These are phyloP conservation scores for Anarhynchus alexandrinus DNA, from an alignment of 2,113 vertebrate species.

Conservation along the genomic window DNA sequence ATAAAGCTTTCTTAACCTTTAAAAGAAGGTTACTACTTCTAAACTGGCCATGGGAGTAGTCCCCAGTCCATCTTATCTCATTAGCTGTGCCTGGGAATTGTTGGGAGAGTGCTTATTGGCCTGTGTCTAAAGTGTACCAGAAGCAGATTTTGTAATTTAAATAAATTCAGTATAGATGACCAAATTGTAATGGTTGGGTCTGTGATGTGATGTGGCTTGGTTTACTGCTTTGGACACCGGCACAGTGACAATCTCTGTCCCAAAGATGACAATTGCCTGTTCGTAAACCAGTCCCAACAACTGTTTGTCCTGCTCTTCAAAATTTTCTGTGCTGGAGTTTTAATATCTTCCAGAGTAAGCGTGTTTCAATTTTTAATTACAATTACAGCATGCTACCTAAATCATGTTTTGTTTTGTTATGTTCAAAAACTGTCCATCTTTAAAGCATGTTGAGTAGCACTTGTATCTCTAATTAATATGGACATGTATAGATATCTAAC, in stretches of 20 bases:
- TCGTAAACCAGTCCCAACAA: not conserved
- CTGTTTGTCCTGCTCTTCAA: not conserved
- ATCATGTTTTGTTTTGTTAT: not conserved
- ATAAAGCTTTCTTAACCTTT: not conserved
- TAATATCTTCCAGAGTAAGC: not conserved
- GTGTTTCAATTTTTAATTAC: not conserved
- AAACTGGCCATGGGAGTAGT: not conserved
- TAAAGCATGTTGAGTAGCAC: not conserved
- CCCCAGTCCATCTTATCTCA: not conserved
- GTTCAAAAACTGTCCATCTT: not conserved
- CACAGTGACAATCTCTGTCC: not conserved
- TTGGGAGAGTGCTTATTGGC: not conserved
- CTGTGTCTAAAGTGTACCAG: not conserved
- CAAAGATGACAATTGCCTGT: not conserved
- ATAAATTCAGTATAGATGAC: not conserved
- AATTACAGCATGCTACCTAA: not conserved
- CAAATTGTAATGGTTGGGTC: not conserved
- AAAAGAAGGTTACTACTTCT: not conserved
- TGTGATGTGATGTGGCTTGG: not conserved
- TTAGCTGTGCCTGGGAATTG: not conserved
- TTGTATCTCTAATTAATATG: not conserved
- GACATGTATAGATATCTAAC: not conserved
- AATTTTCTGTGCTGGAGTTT: not conserved
- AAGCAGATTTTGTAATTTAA: not conserved
- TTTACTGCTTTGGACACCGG: not conserved